Evolutionary conservation across 2,797 vertebrate genomes (phyloP).

Genomic region (Pteropus rufus): DNA sequence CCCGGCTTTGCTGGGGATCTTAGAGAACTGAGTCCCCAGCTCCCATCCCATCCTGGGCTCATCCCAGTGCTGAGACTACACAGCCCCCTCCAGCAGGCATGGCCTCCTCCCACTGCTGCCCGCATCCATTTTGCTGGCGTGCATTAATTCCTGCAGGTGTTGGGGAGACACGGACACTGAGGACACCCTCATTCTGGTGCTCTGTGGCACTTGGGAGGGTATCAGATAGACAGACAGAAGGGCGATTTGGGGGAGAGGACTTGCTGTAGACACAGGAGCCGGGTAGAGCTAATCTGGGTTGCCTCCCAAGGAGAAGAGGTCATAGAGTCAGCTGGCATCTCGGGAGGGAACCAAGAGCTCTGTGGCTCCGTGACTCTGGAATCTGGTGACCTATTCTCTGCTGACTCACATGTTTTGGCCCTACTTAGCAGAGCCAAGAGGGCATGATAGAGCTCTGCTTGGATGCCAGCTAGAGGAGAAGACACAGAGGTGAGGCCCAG

Average conservation of each 20-base stretch:
- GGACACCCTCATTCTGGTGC: neutral
- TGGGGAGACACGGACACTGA: neutral
- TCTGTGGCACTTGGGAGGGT: neutral
- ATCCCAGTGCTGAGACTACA: neutral
- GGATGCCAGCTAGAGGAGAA: neutral
- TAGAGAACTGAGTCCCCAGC: neutral
- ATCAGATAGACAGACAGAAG: neutral
- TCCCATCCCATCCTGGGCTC: neutral
- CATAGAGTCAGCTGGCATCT: neutral
- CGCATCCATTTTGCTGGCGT: neutral
- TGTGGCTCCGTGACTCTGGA: neutral
- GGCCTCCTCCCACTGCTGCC: neutral
- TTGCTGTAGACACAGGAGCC: neutral
- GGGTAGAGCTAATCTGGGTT: neutral
- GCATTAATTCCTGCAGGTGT: neutral
- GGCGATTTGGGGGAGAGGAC: neutral
- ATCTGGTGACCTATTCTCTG: neutral
- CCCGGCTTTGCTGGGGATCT: neutral
- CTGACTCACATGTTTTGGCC: slow-evolving; percentile 6
- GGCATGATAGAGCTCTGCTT: neutral
- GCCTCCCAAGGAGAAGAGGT: neutral
- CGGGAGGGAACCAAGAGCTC: neutral
- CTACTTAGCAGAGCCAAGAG: neutral
- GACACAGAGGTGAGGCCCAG: neutral
- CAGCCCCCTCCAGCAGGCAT: neutral